Evolutionary conservation across 2,113 vertebrate genomes (phyloP).

Genomic region (Coptodon bakossiorum): DNA sequence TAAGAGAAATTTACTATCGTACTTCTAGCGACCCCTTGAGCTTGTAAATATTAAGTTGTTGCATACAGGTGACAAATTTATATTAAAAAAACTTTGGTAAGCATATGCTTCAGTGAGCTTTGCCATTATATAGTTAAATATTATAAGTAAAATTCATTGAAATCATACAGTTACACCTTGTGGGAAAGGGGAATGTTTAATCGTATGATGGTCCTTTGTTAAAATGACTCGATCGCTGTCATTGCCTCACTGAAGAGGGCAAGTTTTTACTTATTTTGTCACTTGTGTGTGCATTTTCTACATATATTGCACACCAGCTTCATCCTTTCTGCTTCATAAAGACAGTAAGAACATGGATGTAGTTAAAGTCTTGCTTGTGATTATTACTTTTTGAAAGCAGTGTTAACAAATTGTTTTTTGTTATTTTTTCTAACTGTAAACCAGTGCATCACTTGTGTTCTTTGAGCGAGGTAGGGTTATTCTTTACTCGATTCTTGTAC

Average conservation of each 20-base stretch:
- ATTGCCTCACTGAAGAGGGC: not conserved
- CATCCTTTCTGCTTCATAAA: not conserved
- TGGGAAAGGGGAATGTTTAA: too few species aligned
- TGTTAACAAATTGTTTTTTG: not conserved
- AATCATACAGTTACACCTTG: not conserved
- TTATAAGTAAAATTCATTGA: rapidly evolving
- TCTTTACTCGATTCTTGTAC: not conserved
- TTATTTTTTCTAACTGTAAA: not conserved
- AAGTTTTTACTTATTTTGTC: not conserved
- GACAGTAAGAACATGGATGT: not conserved
- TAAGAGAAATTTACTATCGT: not conserved
- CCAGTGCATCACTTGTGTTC: not conserved
- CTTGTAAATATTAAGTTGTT: not conserved
- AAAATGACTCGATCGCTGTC: rapidly evolving
- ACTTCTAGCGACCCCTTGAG: not conserved
- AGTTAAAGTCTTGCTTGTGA: not conserved
- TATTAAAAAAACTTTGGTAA: not conserved
- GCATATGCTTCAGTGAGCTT: not conserved
- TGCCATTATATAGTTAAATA: not conserved
- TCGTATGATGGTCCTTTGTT: rapidly evolving
- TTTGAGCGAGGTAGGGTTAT: too few species aligned
- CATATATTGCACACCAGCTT: not conserved
- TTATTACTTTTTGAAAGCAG: not conserved
- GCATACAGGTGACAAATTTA: not conserved
- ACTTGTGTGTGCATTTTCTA: not conserved